Evolutionary conservation across 2,888 invertebrate genomes (phyloP), one percentile per base, ranked within the genome.

Genomic region (Mesorhabditis spiculigera): DNA sequence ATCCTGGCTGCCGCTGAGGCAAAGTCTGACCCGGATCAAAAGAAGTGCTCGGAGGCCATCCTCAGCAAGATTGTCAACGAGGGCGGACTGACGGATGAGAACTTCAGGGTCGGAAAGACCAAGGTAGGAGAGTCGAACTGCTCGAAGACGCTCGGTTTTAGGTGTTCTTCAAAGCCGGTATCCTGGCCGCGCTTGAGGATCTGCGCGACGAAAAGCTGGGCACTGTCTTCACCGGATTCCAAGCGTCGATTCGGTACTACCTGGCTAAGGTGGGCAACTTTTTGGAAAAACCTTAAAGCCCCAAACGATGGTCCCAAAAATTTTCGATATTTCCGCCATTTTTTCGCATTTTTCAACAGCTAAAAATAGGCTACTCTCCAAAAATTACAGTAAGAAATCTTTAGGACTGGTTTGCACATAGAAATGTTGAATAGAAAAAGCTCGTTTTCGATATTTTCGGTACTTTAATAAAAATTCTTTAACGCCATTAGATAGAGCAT

Each of bases 181-280:
- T 97, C 89, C 90, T 98, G 91, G 98, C 98, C 93, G 93, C 94
- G 90, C 94, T 98, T 92, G 98, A 98, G 89, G 98, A 99, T 90
- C 91, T 96, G 90, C 94, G 98, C 91, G 98, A 98, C 89, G 95
- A 96, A 88, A 93, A 95, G 90, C 83, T 87, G 6, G 90, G 92
- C 89, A 94, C 94, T 90, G 95, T 99, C 88, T 92, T 98, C 87
- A 93, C 95, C 86, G 95, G 95, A 93, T 87, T 88, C 84, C 88
- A 88, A 61, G 89, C 92, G 96, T 58, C 63, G 41, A 68, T 73
- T 68, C 73, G 78, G 13, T 80, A 76, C 77, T 74, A 76, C 71
- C 43, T 41, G 0, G 71, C 43, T 13, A 64, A 62, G 73, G 68
- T 69, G 28, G 28, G 28, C 3, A 28, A 1, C 28, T 28, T 28